Conservation (phyloP, 2,797 vertebrate genomes). For the Carcharodon carcharias region DNA sequence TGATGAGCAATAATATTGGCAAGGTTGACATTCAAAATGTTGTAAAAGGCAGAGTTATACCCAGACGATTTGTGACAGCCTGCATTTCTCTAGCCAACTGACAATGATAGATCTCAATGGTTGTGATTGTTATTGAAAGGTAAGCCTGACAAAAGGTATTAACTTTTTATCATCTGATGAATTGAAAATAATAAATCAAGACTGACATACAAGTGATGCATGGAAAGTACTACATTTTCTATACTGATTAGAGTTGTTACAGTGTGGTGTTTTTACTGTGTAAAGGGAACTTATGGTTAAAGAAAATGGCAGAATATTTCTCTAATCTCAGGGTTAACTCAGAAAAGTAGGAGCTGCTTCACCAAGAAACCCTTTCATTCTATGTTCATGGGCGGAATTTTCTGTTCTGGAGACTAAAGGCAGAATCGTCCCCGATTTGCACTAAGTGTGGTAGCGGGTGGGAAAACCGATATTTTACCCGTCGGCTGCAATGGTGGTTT, state of each 20-base stretch:
- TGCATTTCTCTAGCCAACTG: neutral
- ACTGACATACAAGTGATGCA: neutral
- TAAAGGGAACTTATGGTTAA: neutral
- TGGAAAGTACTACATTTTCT: neutral
- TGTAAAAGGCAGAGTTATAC: neutral
- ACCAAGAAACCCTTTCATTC: neutral
- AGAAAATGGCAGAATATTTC: neutral
- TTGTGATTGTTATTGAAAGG: neutral
- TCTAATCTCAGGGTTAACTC: neutral
- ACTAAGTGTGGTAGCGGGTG: too few species aligned
- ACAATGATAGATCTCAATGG: neutral
- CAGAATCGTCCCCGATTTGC: too few species aligned
- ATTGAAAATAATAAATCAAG: neutral
- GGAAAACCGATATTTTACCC: too few species aligned
- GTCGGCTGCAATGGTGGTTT: too few species aligned
- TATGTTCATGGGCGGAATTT: neutral
- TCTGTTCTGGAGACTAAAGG: too few species aligned
- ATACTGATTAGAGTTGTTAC: neutral
- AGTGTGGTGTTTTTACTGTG: neutral
- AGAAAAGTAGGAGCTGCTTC: neutral
- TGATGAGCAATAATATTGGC: neutral
- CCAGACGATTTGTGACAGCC: neutral
- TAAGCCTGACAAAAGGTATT: conserved; percentile 9
- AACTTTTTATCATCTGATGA: neutral
- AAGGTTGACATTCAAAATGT: conserved; percentile 16